Evolutionary conservation across 1,140 invertebrate species (phyloP).

Genomic region (Nebria ingens): DNA sequence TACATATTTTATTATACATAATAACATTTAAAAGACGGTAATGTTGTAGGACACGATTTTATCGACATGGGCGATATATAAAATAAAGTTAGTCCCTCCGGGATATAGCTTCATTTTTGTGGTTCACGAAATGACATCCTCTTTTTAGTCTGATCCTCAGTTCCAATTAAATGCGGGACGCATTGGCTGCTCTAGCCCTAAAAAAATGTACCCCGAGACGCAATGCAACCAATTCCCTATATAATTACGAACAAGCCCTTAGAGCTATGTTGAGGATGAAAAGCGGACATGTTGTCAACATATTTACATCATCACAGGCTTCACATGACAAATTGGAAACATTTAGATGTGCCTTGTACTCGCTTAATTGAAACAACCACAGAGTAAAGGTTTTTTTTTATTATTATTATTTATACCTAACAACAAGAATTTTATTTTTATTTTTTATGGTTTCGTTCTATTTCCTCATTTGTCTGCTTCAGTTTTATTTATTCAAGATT

Average conservation of each 20-base stretch:
- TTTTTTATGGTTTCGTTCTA: too few relatives aligned
- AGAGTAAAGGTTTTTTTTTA: too few relatives aligned
- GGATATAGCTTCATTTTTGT: slow-evolving; percentile 21
- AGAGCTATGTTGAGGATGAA: too few relatives aligned
- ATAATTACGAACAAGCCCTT: background rate
- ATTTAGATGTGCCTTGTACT: too few relatives aligned
- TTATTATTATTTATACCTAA: too few relatives aligned
- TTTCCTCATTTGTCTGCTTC: too few relatives aligned
- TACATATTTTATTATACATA: too few relatives aligned
- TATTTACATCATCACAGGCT: background rate
- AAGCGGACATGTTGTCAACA: background rate
- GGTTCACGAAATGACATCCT: slow-evolving; percentile 22
- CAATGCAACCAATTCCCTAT: background rate
- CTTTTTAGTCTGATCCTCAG: slow-evolving; percentile 22
- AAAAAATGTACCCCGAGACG: background rate
- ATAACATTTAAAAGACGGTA: too few relatives aligned
- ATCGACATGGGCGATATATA: slow-evolving; percentile 13
- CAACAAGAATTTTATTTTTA: too few relatives aligned
- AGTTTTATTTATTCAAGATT: too few relatives aligned
- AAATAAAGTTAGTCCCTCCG: slow-evolving; percentile 21
- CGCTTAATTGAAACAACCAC: too few relatives aligned
- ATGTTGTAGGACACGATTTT: background rate
- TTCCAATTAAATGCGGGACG: slow-evolving; percentile 22
- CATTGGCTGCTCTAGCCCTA: slow-evolving; percentile 7
- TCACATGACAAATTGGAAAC: background rate